Evolutionary conservation across 1,140 invertebrate genomes (phyloP).

Genomic region (Melanaphis sacchari): DNA sequence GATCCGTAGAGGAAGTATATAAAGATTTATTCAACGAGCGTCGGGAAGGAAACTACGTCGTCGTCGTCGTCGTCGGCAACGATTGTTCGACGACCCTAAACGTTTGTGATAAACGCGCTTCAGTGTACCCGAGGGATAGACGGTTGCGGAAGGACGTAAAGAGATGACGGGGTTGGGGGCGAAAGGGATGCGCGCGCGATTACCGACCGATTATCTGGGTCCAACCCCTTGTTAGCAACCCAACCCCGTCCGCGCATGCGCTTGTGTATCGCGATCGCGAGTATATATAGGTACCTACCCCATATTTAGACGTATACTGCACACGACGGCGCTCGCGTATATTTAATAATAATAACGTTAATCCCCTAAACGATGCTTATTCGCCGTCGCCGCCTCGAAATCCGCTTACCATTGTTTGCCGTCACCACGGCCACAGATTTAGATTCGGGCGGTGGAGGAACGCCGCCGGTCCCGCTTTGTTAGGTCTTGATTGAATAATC

Average conservation of each 20-base stretch:
- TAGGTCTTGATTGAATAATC: conserved; percentile 54
- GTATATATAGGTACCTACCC: not conserved
- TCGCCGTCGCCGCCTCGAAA: conserved; percentile 41
- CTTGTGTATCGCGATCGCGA: not conserved
- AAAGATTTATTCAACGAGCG: conserved; percentile 10
- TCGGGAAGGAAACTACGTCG: not conserved
- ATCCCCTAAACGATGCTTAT: conserved; percentile 46
- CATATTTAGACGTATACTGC: not conserved
- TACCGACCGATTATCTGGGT: conserved; percentile 55
- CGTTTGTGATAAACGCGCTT: conserved; percentile 32
- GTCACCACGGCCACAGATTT: conserved; percentile 11
- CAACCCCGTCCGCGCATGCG: conserved; percentile 33
- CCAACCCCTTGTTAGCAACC: conserved; percentile 32
- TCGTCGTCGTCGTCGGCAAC: not conserved
- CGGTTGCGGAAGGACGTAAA: not conserved
- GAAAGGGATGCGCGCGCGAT: conserved; percentile 45
- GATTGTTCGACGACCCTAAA: conserved; percentile 50
- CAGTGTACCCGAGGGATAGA: not conserved
- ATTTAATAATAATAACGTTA: conserved; percentile 34
- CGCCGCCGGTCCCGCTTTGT: conserved; percentile 33
- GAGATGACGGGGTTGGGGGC: not conserved
- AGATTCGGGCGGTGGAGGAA: not conserved
- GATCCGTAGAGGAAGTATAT: conserved; percentile 9
- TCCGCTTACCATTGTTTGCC: conserved; percentile 51
- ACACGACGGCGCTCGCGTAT: not conserved